Conservation (phyloP, 23 tunicate species). For the Diplosoma virens region DNA sequence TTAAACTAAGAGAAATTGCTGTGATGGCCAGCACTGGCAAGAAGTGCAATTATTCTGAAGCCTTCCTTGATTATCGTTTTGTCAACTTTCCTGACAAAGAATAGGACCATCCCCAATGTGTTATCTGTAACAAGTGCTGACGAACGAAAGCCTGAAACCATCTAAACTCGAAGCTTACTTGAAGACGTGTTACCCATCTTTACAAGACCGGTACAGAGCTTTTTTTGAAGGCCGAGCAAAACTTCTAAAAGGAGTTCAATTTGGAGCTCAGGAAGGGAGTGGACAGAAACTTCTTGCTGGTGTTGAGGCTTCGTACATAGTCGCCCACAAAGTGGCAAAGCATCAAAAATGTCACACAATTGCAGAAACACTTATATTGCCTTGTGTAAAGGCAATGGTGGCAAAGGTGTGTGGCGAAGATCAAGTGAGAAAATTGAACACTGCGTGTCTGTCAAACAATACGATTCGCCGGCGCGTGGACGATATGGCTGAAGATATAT, state of each 20-base stretch:
- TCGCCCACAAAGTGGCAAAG: background rate
- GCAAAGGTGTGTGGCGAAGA: slow-evolving; percentile 16
- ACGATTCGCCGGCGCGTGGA: slow-evolving; percentile 8
- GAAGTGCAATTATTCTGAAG: background rate
- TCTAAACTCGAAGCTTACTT: background rate
- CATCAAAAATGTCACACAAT: slow-evolving; percentile 19
- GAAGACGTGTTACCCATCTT: background rate
- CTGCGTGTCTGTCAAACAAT: no score
- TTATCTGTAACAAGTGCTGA: background rate
- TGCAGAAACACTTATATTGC: slow-evolving; percentile 4
- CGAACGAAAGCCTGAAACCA: background rate
- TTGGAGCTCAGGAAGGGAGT: background rate
- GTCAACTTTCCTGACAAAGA: background rate
- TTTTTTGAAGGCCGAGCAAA: background rate
- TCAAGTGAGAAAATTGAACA: no score
- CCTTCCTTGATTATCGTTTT: background rate
- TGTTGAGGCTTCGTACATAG: background rate
- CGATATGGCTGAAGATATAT: no score
- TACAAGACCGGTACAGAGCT: background rate
- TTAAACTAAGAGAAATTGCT: no score
- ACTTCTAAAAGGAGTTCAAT: background rate
- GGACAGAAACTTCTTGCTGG: background rate
- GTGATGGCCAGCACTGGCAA: no score
- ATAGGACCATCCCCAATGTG: no score
- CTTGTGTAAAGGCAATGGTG: no score